A percentile compares a stretch with the other conserved stretches of the same genome.
Conservation (phyloP, 2,888 invertebrate genomes). For the Dascillus cervinus region DNA sequence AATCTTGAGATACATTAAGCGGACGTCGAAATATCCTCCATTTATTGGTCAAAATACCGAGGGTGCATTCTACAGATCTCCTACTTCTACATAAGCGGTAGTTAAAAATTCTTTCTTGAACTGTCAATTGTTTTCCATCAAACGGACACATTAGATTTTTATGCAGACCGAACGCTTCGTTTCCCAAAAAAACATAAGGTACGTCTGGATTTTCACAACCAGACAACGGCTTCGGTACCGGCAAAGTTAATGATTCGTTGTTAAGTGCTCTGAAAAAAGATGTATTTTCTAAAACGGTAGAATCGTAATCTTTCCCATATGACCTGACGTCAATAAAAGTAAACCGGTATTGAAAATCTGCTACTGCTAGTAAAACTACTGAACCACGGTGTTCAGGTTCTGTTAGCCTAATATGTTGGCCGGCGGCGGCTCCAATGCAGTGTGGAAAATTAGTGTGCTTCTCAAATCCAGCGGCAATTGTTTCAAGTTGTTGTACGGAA, state of each 20-base stretch:
- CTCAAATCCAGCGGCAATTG: conserved; percentile 19
- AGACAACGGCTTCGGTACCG: conserved; percentile 19
- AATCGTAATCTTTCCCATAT: conserved; percentile 21
- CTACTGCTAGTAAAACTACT: conserved; percentile 20
- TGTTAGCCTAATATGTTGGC: conserved; percentile 20
- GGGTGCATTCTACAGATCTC: conserved; percentile 21
- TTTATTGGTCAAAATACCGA: conserved; percentile 22
- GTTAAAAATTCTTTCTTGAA: conserved; percentile 10
- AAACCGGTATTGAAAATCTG: conserved; percentile 20
- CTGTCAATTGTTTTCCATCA: conserved; percentile 24
- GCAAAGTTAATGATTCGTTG: conserved; percentile 18
- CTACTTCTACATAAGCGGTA: conserved; percentile 22
- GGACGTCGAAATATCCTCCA: conserved; percentile 21
- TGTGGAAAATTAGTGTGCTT: conserved; percentile 21
- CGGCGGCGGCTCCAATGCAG: conserved; percentile 20
- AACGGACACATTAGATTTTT: conserved; percentile 24
- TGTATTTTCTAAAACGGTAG: conserved; percentile 17
- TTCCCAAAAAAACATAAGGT: conserved; percentile 23
- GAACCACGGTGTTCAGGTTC: conserved; percentile 20
- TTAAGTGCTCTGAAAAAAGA: conserved; percentile 18
- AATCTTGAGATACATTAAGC: conserved; percentile 6
- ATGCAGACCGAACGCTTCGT: conserved; percentile 25
- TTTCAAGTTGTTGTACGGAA: conserved; percentile 13
- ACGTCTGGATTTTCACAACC: conserved; percentile 9
- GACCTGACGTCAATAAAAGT: conserved; percentile 23